Conservation (phyloP, 2,797 vertebrate genomes). For the Sebastes goodei region DNA sequence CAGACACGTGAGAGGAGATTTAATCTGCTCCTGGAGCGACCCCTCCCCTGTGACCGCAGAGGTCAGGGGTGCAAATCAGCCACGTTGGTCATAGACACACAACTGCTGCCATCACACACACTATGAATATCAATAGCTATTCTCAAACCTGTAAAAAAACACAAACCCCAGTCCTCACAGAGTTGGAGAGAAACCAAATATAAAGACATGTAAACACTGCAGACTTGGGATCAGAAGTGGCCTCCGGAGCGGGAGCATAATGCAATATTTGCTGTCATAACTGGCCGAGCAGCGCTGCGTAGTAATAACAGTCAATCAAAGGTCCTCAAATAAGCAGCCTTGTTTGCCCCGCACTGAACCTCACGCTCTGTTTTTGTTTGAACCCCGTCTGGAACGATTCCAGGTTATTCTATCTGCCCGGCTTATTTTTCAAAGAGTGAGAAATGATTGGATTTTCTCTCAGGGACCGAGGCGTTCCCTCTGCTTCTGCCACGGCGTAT, state of each 20-base stretch:
- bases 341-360: neutral
- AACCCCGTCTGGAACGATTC: slow-evolving; percentile 13
- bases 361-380: slow-evolving; percentile 18
- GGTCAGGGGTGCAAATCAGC: slow-evolving; percentile 29
- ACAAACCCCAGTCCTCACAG: neutral
- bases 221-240: neutral
- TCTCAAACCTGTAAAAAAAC: neutral
- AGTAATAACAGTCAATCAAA: slow-evolving; percentile 20
- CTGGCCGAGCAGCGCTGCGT: neutral
- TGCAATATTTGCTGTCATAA: slow-evolving; percentile 30
- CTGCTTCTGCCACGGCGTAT: neutral
- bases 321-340: neutral
- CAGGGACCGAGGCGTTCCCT: neutral
- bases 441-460: neutral
- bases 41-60: slow-evolving; percentile 2
- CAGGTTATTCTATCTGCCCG: slow-evolving; percentile 23
- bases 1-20: slow-evolving; percentile 24
- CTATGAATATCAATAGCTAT: neutral
- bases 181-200: neutral
- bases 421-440: slow-evolving; percentile 29
- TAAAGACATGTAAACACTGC: neutral
- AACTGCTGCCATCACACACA: neutral
- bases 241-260: neutral
- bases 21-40: slow-evolving; percentile 23
- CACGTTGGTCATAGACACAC: neutral